These are phyloP conservation scores for Micrasema longulum DNA, from an alignment of 1,140 invertebrate species.

Conservation along the genomic window DNA sequence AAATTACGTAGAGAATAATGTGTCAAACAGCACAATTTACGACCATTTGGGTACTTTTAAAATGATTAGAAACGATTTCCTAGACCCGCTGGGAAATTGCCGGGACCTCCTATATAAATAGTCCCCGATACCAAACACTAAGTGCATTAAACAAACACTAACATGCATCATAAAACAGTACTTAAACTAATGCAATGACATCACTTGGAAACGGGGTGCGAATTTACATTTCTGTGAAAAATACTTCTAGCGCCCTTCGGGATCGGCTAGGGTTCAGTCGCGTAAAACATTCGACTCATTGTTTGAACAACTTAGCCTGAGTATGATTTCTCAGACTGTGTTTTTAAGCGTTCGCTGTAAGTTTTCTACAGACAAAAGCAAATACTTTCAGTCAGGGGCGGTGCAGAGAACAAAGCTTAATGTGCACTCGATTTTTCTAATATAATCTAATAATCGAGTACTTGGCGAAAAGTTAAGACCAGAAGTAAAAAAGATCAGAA, in stretches of 20 bases:
- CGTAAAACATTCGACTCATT: constrained; percentile 11
- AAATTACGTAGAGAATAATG: no score
- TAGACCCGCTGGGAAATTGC: not conserved
- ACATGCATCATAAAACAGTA: constrained; percentile 31
- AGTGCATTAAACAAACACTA: constrained; percentile 34
- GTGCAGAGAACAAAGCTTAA: not conserved
- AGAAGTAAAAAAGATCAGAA: no score
- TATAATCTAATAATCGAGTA: no score
- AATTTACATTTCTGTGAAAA: constrained; percentile 40
- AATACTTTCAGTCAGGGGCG: constrained; percentile 5
- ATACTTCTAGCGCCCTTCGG: constrained; percentile 23
- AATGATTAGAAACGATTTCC: constrained; percentile 3
- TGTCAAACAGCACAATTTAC: no score
- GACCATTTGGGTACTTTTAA: no score
- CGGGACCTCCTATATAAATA: constrained; percentile 4
- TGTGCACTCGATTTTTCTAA: no score
- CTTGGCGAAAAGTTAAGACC: no score
- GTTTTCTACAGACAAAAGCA: constrained; percentile 25
- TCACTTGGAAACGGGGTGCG: constrained; percentile 11
- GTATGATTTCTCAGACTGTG: constrained; percentile 38
- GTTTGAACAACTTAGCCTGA: constrained; percentile 32
- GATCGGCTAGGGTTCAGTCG: constrained; percentile 27
- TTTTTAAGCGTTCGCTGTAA: constrained; percentile 37
- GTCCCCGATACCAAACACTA: constrained; percentile 15
- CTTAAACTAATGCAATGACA: constrained; percentile 36